Evolutionary conservation across 2,888 invertebrate genomes (phyloP).

Genomic region (Dorcus hopei): DNA sequence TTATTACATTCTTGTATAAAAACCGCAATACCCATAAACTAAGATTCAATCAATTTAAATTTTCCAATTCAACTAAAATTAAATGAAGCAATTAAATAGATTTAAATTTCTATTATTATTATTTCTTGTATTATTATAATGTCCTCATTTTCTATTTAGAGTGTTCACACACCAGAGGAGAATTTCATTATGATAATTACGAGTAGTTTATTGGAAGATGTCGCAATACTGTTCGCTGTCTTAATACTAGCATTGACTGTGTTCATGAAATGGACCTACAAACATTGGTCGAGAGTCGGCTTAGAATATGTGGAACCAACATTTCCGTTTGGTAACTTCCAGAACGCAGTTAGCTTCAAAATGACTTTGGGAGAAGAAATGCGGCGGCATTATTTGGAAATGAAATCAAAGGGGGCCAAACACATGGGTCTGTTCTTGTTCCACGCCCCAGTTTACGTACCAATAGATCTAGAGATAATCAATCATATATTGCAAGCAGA

Average conservation of each 20-base stretch:
- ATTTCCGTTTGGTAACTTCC: slow-evolving; percentile 47
- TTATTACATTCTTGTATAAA: no score
- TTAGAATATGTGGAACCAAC: slow-evolving; percentile 34
- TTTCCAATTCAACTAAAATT: no score
- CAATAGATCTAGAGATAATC: slow-evolving; percentile 50
- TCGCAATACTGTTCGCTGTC: slow-evolving; percentile 53
- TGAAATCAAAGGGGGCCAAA: slow-evolving; percentile 28
- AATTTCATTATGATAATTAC: background rate
- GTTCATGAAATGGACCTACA: slow-evolving; percentile 21
- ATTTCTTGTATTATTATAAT: no score
- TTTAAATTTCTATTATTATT: no score
- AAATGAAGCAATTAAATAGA: no score
- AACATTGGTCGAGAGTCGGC: slow-evolving; percentile 21
- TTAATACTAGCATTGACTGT: slow-evolving; percentile 41
- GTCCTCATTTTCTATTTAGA: no score
- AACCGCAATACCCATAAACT: no score
- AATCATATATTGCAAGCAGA: slow-evolving; percentile 54
- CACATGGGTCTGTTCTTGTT: slow-evolving; percentile 53
- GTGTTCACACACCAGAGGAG: no score
- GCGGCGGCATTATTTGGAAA: slow-evolving; percentile 33
- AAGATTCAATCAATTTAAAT: no score
- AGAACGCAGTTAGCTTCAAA: slow-evolving; percentile 37
- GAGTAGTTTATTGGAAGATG: slow-evolving; percentile 36
- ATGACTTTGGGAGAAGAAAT: slow-evolving; percentile 36
- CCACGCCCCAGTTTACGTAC: slow-evolving; percentile 49